Evolutionary conservation across 2,113 vertebrate genomes (phyloP), one percentile per base, ranked within the genome.

Genomic region (Cygnus buccinator): DNA sequence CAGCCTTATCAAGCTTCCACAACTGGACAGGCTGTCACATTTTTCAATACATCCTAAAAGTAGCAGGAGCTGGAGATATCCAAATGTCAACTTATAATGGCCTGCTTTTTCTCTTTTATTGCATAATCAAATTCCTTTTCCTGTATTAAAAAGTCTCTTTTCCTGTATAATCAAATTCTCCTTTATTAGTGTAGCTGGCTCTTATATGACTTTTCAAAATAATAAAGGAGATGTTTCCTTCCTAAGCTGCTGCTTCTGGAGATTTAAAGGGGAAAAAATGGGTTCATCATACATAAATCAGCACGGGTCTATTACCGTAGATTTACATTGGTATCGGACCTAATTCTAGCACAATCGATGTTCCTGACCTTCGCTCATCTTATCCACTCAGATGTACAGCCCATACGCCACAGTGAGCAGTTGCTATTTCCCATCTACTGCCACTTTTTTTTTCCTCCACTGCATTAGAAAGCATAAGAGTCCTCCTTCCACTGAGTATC

Each of bases 111-210:
- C 25, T 89, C 29, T 92, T 86, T 46, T 46, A n/a, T 76, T 71
- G 22, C 39, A 55, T 19, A 48, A 92, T 81, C 41, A 61, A 66
- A 62, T 59, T 66, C 0, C 77, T 91, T 77, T 88, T 59, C 37
- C 28, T 9, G 2, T 31, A 85, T 21, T 37, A 81, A 87, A 70
- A 68, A 22, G 13, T 25, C 44, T 57, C 3, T 70, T 87, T 83
- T 80, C 67, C 79, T 78, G 50, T 39, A 50, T 74, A 84, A 93
- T 63, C 57, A 72, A 75, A 65, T 81, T 84, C 5, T 84, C 37
- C 20, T n/a, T 31, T 11, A 88, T 89, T 89, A 59, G 25, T 14
- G 29, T 33, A 63, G 37, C 37, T 95, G 68, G 6, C 12, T 90
- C 67, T 93, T 50, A 52, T 3, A 52, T 17, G n/a, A 72, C 23